A percentile compares a stretch with the other conserved stretches of the same genome.
These are phyloP conservation scores for Myripristis murdjan DNA, from an alignment of 2,797 vertebrate genomes.

Conservation along the genomic window DNA sequence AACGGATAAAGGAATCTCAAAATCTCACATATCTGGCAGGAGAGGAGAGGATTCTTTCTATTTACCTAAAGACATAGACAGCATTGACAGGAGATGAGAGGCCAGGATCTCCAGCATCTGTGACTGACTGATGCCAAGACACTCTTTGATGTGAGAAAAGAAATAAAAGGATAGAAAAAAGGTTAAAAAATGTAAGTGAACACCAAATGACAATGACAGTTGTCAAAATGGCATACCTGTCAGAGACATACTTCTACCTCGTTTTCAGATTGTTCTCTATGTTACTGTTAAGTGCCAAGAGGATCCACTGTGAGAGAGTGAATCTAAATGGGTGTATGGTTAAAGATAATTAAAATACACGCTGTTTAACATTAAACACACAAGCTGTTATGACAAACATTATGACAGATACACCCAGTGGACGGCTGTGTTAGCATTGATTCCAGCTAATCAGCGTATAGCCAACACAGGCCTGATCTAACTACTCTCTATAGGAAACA, in stretches of 20 bases:
- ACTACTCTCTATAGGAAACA: constrained; percentile 56
- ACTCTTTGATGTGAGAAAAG: constrained; percentile 31
- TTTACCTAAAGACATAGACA: constrained; percentile 62
- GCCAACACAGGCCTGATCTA: constrained; percentile 42
- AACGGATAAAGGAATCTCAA: too few relatives aligned
- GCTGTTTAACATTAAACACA: constrained; percentile 13
- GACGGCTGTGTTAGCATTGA: constrained; percentile 62
- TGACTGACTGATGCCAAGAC: constrained; percentile 59
- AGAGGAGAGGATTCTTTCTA: not conserved
- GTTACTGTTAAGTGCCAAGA: not conserved
- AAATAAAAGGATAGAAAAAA: constrained; percentile 1
- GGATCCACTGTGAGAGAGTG: not conserved
- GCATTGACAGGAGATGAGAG: constrained; percentile 56
- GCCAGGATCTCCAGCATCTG: constrained; percentile 43
- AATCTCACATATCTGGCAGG: not conserved
- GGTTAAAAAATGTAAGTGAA: not conserved
- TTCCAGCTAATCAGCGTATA: constrained; percentile 54
- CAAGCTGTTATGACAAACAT: constrained; percentile 40
- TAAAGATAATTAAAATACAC: constrained; percentile 32
- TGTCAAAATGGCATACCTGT: not conserved
- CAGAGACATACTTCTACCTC: not conserved
- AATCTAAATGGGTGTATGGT: constrained; percentile 1
- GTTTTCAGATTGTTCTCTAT: not conserved
- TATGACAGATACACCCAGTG: constrained; percentile 52
- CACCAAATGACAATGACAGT: not conserved